phyloP scores from a whole-genome alignment of 2,888 invertebrate species.

The Ptilodon capucinus region DNA sequence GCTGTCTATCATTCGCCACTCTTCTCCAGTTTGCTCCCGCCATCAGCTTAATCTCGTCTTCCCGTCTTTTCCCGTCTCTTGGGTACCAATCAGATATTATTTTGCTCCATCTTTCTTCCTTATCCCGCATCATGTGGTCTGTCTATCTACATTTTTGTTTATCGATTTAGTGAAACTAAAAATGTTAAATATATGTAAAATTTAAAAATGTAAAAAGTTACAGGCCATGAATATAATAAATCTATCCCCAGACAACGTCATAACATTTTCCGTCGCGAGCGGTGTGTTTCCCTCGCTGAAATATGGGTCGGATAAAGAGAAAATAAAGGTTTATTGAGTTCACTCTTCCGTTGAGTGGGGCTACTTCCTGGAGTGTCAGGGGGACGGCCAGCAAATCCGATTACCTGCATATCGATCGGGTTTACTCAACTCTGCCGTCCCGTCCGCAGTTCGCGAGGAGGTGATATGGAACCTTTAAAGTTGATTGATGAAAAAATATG shows the following conservation, averaged over 20 bases:
- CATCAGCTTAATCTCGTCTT: too few species aligned
- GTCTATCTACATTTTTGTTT: too few species aligned
- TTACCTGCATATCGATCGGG: constrained; percentile 61
- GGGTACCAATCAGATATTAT: too few species aligned
- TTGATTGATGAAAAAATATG: too few species aligned
- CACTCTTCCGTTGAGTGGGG: constrained; percentile 64
- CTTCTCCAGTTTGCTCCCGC: too few species aligned
- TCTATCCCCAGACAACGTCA: constrained; percentile 17
- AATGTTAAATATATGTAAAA: too few species aligned
- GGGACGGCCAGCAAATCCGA: constrained; percentile 59
- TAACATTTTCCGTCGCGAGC: constrained; percentile 6
- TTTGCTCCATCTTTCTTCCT: too few species aligned
- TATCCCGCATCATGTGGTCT: too few species aligned
- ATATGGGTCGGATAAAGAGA: constrained; percentile 35
- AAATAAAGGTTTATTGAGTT: constrained; percentile 62
- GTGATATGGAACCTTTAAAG: too few species aligned
- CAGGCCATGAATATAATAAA: constrained; percentile 6
- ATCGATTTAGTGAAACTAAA: too few species aligned
- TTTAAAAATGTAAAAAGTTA: background rate
- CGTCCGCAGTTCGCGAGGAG: constrained; percentile 22
- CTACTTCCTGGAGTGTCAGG: constrained; percentile 66
- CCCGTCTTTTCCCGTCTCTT: too few species aligned
- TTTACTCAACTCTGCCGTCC: constrained; percentile 55
- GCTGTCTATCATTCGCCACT: too few species aligned
- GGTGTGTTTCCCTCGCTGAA: constrained; percentile 23